Evolutionary conservation across 2,888 invertebrate genomes (phyloP).

Genomic region (Leptinotarsa rubiginosa): DNA sequence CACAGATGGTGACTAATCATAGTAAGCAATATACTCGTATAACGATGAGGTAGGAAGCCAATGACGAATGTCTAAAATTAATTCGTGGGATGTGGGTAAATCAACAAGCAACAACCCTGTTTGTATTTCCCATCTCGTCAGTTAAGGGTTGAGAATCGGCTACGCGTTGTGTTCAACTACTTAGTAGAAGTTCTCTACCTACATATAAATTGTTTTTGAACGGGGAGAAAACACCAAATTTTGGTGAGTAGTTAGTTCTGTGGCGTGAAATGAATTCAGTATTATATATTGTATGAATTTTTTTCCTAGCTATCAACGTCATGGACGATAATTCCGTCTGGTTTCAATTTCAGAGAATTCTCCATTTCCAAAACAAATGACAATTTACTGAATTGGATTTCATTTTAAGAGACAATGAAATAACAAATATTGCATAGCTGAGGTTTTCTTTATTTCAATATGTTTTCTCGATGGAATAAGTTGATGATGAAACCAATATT

Average conservation of each 20-base stretch:
- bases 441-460: no score
- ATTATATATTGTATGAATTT: no score
- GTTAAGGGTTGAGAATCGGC: conserved; percentile 7
- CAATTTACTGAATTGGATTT: no score
- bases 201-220: not conserved
- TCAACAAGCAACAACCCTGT: not conserved
- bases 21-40: not conserved
- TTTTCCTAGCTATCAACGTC: no score
- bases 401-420: no score
- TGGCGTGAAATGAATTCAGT: no score
- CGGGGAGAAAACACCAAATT: not conserved
- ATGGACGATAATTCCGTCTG: no score
- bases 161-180: not conserved
- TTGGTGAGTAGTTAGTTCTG: not conserved
- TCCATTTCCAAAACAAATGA: no score
- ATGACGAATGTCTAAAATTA: conserved; percentile 30
- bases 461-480: no score
- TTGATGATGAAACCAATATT: no score
- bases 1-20: not conserved
- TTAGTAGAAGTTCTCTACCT: not conserved
- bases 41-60: conserved; percentile 11
- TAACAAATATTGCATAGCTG: no score
- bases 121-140: conserved; percentile 4
- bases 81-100: conserved; percentile 27
- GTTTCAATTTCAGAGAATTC: no score